These are phyloP conservation scores for Encarsia formosa DNA, from an alignment of 2,888 invertebrate genomes.

Conservation along the genomic window DNA sequence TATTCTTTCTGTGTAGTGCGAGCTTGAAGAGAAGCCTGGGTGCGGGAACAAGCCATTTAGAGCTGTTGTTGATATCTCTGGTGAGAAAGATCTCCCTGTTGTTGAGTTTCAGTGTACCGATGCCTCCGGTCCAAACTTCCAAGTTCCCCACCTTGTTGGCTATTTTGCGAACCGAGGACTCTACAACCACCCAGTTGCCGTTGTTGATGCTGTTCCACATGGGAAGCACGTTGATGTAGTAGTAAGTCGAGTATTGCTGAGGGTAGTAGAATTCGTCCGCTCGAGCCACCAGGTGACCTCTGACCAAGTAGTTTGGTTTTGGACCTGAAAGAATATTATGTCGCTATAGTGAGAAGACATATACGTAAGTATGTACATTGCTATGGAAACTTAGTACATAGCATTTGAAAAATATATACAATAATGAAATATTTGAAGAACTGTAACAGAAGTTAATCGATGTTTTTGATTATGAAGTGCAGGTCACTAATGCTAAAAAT, in stretches of 20 bases:
- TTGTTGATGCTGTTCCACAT: conserved; percentile 53
- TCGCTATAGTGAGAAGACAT: too few species aligned
- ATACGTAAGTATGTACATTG: too few species aligned
- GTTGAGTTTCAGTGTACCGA: conserved; percentile 37
- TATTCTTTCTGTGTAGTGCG: not conserved
- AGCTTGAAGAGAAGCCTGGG: conserved; percentile 20
- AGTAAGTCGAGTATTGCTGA: conserved; percentile 55
- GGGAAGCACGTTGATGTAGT: conserved; percentile 56
- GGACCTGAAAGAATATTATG: conserved; percentile 20
- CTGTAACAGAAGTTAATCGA: too few species aligned
- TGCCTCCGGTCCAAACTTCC: conserved; percentile 46
- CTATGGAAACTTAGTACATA: too few species aligned
- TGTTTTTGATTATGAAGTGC: too few species aligned
- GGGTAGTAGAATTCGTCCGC: conserved; percentile 55
- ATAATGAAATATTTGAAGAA: too few species aligned
- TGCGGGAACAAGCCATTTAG: conserved; percentile 2
- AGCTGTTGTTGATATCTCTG: not conserved
- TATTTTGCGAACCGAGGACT: conserved; percentile 40
- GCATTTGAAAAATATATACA: too few species aligned
- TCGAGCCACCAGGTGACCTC: conserved; percentile 57
- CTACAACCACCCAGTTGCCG: conserved; percentile 51
- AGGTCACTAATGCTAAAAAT: too few species aligned
- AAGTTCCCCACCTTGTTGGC: conserved; percentile 39
- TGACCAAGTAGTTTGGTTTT: conserved; percentile 42
- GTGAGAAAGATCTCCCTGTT: conserved; percentile 13